Percentiles rank a stretch among this genome's conserved stretches.
phyloP scores from a whole-genome alignment of 2,888 invertebrate species.

The Agrotis puta region DNA sequence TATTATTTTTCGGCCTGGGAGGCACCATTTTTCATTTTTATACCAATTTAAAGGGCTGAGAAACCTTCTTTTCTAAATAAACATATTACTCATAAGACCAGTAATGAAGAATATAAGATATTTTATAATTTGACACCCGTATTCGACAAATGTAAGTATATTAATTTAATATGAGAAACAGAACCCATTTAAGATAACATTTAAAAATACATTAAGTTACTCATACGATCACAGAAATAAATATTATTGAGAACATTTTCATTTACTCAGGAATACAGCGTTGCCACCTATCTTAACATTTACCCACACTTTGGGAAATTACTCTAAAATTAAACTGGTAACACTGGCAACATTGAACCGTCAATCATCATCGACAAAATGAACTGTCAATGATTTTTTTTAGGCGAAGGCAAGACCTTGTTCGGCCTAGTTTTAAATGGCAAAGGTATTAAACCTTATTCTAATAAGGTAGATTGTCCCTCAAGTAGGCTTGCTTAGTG shows the following conservation, averaged over 20 bases:
- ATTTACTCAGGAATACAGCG: slow-evolving; percentile 27
- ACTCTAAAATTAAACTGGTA: slow-evolving; percentile 50
- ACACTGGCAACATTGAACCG: slow-evolving; percentile 49
- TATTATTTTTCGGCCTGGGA: background rate
- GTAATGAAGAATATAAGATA: background rate
- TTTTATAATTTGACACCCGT: slow-evolving; percentile 45
- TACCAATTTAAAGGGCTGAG: background rate
- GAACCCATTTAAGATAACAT: slow-evolving; percentile 40
- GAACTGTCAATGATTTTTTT: slow-evolving; percentile 20
- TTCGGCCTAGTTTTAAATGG: slow-evolving; percentile 27
- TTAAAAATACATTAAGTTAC: slow-evolving; percentile 59
- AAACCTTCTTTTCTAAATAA: background rate
- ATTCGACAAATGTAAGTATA: slow-evolving; percentile 13
- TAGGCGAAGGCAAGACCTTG: slow-evolving; percentile 27
- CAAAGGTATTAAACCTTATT: slow-evolving; percentile 11
- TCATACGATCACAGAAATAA: slow-evolving; percentile 64
- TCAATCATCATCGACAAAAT: slow-evolving; percentile 20
- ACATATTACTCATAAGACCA: slow-evolving; percentile 18
- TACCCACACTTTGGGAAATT: slow-evolving; percentile 39
- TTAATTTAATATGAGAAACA: slow-evolving; percentile 49
- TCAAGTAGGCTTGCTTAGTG: slow-evolving; percentile 93
- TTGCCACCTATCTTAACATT: slow-evolving; percentile 25
- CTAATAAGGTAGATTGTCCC: slow-evolving; percentile 94
- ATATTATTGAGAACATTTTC: slow-evolving; percentile 50
- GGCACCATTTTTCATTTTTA: background rate